Base-by-base conservation (phyloP, 2,888 invertebrate species). In the Eristalis intricaria region DNA sequence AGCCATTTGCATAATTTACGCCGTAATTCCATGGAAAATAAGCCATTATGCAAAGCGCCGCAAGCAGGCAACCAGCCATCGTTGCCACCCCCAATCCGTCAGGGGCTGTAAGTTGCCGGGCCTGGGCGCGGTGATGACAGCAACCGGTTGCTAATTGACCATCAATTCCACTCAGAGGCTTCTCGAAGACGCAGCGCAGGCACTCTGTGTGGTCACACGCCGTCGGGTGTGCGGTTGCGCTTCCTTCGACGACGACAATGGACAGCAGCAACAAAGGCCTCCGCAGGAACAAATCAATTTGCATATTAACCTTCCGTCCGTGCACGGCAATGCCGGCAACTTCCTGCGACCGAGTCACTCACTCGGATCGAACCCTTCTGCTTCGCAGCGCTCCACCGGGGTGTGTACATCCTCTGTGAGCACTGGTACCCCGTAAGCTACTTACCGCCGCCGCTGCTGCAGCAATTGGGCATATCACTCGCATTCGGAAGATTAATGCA, bases 1-100 rank as follows among this genome's bases (percentile, higher is more conserved):
- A 56, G 65, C 84, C 76, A 76, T 87, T 87, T 87, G 64, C 84
- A 84, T 87, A 87, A 87, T 80, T 84, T 76, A 76, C 79, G 61
- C 68, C 69, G 80, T 68, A 79, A 87, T 80, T 84, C 73, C 73
- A 73, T 87, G 79, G 80, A 74, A 84, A 69, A 73, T 76, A 80
- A 79, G 76, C 79, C 69, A 73, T 84, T 87, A 84, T 76, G 73
- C 64, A 76, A 76, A 74, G 68, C 75, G n/a, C 8, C 63, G 68
- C 32, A 50, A 38, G 13, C 65, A 8, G 26, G 3, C 50, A 40
- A 40, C 66, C 7, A 4, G 63, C 5, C 65, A 63, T 58, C 75
- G 63, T 22, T 65, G n/a, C 32, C 61, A 56, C 66, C 71, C 63
- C 61, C 63, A 60, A 73, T 56, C 50, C 77, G 40, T 78, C 66